Evolutionary conservation across 2,113 vertebrate species (phyloP).

Genomic region (Diglossa brunneiventris): DNA sequence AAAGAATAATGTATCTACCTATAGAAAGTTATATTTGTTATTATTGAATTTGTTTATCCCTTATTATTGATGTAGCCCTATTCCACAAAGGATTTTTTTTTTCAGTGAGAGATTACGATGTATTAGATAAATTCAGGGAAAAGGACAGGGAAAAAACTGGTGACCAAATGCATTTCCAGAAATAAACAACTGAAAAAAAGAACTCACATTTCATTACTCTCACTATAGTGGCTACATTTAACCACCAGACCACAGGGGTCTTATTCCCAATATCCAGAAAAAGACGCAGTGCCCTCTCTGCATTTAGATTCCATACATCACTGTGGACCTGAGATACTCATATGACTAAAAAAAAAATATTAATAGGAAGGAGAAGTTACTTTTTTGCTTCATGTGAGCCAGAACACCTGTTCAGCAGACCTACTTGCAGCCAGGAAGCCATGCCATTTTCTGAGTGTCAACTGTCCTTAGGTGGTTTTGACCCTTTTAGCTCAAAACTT

Average conservation of each 20-base stretch:
- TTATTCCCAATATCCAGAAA: not conserved
- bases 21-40: constrained; percentile 42
- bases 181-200: constrained; percentile 2
- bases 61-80: not conserved
- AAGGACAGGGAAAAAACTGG: not conserved
- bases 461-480: not conserved
- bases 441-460: not conserved
- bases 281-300: not conserved
- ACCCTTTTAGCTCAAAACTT: constrained; percentile 2
- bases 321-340: not conserved
- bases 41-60: constrained; percentile 45
- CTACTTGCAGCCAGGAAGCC: not conserved
- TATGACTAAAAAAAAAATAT: not conserved
- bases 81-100: not conserved
- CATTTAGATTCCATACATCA: not conserved
- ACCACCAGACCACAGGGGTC: not conserved
- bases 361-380: not conserved
- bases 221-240: not conserved
- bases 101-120: constrained; percentile 3
- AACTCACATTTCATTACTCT: not conserved
- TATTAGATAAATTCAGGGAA: not conserved
- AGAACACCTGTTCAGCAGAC: not conserved
- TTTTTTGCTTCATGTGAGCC: not conserved
- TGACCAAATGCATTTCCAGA: constrained; percentile 1
- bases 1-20: constrained; percentile 51